Evolutionary conservation across 2,113 vertebrate species (phyloP).

Genomic region (Sinocyclocheilus anophthalmus): DNA sequence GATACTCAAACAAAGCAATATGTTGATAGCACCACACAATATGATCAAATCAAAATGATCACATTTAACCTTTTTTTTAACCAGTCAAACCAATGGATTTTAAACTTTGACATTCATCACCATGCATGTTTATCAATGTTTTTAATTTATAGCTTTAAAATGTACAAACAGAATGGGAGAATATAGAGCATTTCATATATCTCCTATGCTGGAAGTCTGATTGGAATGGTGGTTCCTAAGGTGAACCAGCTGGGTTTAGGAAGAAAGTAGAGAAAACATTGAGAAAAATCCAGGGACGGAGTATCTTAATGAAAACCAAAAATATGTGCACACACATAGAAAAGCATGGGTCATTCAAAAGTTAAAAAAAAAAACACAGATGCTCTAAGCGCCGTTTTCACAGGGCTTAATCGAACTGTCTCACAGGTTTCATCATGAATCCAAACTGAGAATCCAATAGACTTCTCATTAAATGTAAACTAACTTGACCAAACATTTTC

Average conservation of each 20-base stretch:
- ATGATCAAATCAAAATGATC: background rate
- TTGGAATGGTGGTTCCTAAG: background rate
- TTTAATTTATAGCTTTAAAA: background rate
- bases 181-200: background rate
- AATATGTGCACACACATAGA: background rate
- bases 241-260: conserved; percentile 37
- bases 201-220: background rate
- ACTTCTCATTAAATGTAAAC: conserved; percentile 20
- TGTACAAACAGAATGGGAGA: background rate
- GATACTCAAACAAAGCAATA: background rate
- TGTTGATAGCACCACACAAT: background rate
- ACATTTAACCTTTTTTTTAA: background rate
- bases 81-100: background rate
- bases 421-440: background rate
- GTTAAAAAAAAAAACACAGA: background rate
- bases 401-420: background rate
- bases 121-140: background rate
- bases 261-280: background rate
- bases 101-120: background rate
- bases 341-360: conserved; percentile 9
- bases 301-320: conserved; percentile 40
- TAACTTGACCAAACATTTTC: background rate
- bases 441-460: conserved; percentile 22
- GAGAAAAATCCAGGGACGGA: background rate
- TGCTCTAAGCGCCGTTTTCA: conserved; percentile 24